Evolutionary conservation across 2,113 vertebrate genomes (phyloP).

Genomic region (Anguilla rostrata): DNA sequence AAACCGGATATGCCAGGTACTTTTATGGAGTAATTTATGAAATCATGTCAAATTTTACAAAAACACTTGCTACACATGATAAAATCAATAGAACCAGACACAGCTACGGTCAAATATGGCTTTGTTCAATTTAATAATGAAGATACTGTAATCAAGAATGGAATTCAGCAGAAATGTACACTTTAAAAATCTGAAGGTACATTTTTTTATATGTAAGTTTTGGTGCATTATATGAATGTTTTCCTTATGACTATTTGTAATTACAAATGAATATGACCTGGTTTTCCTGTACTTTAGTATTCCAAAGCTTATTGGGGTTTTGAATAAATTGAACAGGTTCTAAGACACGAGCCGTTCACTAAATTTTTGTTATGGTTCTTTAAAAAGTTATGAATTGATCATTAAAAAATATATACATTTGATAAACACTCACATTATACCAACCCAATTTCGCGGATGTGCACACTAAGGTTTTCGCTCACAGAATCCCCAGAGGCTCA

Average conservation of each 20-base stretch:
- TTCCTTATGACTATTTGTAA: background rate
- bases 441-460: too few relatives aligned
- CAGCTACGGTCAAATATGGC: background rate
- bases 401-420: background rate
- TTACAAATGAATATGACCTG: background rate
- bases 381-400: background rate
- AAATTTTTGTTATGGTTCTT: background rate
- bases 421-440: background rate
- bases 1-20: background rate
- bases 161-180: background rate
- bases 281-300: background rate
- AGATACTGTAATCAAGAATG: background rate
- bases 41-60: background rate
- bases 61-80: background rate
- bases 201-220: background rate
- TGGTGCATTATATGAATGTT: background rate
- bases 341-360: background rate
- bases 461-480: too few relatives aligned
- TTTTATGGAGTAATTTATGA: background rate
- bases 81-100: background rate
- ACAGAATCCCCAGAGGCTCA: background rate
- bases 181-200: background rate
- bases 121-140: background rate
- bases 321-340: background rate
- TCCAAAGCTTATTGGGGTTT: background rate